Conservation (phyloP, 2,888 invertebrate species). For the Sicus ferrugineus region DNA sequence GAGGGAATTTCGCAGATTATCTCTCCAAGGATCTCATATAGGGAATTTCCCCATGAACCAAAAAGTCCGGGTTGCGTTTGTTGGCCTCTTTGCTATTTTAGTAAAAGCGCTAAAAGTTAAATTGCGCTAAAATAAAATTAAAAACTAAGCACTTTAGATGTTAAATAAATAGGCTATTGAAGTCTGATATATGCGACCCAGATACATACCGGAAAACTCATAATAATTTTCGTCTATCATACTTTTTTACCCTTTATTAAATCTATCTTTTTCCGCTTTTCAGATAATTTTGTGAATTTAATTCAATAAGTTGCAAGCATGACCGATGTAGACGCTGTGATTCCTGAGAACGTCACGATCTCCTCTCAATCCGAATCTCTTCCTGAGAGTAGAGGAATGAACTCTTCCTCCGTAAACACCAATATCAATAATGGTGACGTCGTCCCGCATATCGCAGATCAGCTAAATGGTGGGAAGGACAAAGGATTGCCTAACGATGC, state of each 20-base stretch:
- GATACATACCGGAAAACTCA: too few species aligned
- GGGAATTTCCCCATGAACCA: too few species aligned
- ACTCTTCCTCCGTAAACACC: constrained; percentile 28
- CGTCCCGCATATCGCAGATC: constrained; percentile 47
- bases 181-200: too few species aligned
- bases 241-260: not conserved
- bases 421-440: constrained; percentile 41
- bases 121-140: too few species aligned
- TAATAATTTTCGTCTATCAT: too few species aligned
- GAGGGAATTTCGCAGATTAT: too few species aligned
- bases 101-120: too few species aligned
- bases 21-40: not conserved
- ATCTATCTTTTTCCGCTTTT: not conserved
- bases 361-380: constrained; percentile 16
- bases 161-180: too few species aligned
- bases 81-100: too few species aligned
- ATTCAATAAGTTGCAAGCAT: constrained; percentile 39
- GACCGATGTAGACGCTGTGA: constrained; percentile 59
- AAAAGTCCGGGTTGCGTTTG: too few species aligned
- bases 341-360: constrained; percentile 50
- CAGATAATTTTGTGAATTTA: constrained; percentile 14
- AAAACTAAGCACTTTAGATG: too few species aligned
- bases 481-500: constrained; percentile 36
- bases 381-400: not conserved
- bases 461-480: constrained; percentile 38